Evolutionary conservation across 2,797 vertebrate genomes (phyloP), one percentile per base, ranked within the genome.

Genomic region (Propithecus perrieri): DNA sequence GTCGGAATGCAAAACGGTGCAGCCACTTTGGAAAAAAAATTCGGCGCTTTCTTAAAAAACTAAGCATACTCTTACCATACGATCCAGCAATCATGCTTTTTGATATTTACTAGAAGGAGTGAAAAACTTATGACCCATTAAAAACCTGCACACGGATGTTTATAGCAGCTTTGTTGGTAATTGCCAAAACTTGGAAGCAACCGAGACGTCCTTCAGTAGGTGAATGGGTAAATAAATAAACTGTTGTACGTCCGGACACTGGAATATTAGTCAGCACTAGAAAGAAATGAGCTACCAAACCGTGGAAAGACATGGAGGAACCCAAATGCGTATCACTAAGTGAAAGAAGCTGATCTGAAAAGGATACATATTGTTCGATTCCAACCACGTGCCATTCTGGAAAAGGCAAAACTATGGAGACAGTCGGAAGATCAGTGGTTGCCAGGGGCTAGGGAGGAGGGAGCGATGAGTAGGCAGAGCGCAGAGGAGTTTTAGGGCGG

Each of bases 401-500:
- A 65, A 53, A 50, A 78, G n/a, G 20, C 17, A 33, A 24, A 41
- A 41, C 50, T 38, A 30, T 85, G n/a, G n/a, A 50, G 7, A 63
- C 20, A 17, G 46, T 15, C 24, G 30, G 24, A 78, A 78, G 59
- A 28, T 22, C n/a, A 74, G 67, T 15, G 30, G 30, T 28, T n/a
- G 8, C 38, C n/a, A 7, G 38, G n/a, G 18, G 5, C 6, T n/a
- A 28, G n/a, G 43, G 72, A n/a, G 41, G 3, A 4, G 22, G 15
- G 14, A 7, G 9, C 7, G 22, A 4, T 22, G 26, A 38, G 13
- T 0, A 13, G 33, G 33, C 14, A 20, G 43, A 30, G 2, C 17
- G 10, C 24, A 2, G 38, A n/a, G 43, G 43, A 13, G 11, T 6
- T 61, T 26, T 5, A 28, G 33, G 41, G 33, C 38, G 0, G 5